phyloP scores from a whole-genome alignment of 2,797 vertebrate genomes.

The Typhlichthys subterraneus region DNA sequence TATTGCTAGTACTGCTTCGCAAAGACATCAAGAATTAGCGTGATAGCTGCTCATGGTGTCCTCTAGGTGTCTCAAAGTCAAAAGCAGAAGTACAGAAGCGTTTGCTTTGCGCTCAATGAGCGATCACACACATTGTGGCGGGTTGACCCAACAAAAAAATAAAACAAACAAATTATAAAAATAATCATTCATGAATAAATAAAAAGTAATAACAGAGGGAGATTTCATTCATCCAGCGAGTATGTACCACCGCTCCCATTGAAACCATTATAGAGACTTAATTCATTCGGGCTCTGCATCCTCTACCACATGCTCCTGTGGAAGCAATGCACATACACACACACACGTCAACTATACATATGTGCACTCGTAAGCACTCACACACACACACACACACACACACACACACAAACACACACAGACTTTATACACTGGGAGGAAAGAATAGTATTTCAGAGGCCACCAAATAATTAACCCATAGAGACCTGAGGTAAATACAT shows the following conservation, averaged over 20 bases:
- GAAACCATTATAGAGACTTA: slow-evolving; percentile 5
- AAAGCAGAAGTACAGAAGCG: slow-evolving; percentile 26
- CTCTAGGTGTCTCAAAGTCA: slow-evolving; percentile 35
- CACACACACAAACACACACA: slow-evolving; percentile 11
- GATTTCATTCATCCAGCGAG: slow-evolving; percentile 40
- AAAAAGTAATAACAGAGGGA: not conserved
- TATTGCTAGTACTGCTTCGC: slow-evolving; percentile 23
- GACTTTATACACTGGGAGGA: not conserved
- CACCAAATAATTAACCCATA: slow-evolving; percentile 13
- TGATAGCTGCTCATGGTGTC: slow-evolving; percentile 23
- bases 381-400: not conserved
- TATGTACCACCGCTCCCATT: slow-evolving; percentile 31
- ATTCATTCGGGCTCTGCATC: slow-evolving; percentile 6
- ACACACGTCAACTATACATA: not conserved
- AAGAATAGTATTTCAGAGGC: slow-evolving; percentile 25
- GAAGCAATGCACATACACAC: not conserved
- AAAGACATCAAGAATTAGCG: slow-evolving; percentile 44
- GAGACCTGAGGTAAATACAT: slow-evolving; percentile 5
- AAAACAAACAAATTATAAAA: too few relatives aligned
- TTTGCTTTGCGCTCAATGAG: slow-evolving; percentile 29
- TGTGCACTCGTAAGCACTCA: not conserved
- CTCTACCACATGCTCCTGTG: slow-evolving; percentile 20
- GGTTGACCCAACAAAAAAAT: slow-evolving; percentile 42
- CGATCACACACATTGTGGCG: slow-evolving; percentile 30
- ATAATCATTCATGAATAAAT: too few relatives aligned